Evolutionary conservation across 2,113 vertebrate genomes (phyloP), one percentile per base, ranked within the genome.

Genomic region (Zosterops japonicus): DNA sequence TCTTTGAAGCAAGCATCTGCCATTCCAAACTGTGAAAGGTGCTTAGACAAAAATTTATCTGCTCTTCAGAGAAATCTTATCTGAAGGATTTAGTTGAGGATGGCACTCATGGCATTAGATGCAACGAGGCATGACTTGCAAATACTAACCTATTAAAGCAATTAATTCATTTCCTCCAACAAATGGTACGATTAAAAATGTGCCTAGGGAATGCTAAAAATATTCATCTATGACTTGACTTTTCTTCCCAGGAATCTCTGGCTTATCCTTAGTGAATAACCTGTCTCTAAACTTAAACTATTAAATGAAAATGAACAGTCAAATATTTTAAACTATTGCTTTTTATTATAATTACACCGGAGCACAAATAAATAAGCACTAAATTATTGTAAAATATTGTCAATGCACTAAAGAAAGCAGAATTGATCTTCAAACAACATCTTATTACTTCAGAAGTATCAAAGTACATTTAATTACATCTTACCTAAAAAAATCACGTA

Each of bases 291-390:
- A 29, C 29, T 42, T 29, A 89, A 92, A 84, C 50, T 39, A 67
- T 42, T 55, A 71, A 91, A 94, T 21, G 41, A 95, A 93, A 94
- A 91, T 57, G 50, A 96, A 76, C 75, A 90, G 56, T n/a, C 65
- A 81, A 76, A 29, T 98, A 98, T 97, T 98, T 98, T 98, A 98
- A 98, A 98, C 98, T 98, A 98, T 98, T 98, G 98, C 98, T 98
- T 98, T 97, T 98, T 98, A 98, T 98, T 98, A 95, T 97, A 98
- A 98, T 98, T 98, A 98, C 98, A 98, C 97, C 0, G 97, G 97
- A 97, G 97, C 98, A 98, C 98, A 98, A 98, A 98, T 98, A 98
- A 98, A 98, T 98, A 98, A 98, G 97, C 98, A 98, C 98, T 98
- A 98, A 98, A 97, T 97, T 97, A 97, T 98, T 97, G 96, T 97